Evolutionary conservation across 2,888 invertebrate species (phyloP), one percentile per base, ranked within the genome.

Genomic region (Microchrysa polita): DNA sequence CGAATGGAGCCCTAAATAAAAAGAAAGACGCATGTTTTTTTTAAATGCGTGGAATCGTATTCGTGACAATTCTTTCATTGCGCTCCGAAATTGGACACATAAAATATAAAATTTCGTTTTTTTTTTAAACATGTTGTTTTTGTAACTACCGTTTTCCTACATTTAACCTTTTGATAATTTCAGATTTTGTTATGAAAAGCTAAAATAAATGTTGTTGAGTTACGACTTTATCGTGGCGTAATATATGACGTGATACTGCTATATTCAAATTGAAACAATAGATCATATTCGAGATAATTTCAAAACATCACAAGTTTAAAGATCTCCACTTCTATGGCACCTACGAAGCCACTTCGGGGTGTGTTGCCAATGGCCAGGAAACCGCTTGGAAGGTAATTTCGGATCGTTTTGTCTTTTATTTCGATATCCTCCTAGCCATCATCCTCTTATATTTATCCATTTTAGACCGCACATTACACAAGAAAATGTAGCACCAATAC

Each of bases 301-400:
- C 5, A 42, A 40, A n/a, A 20, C 20, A 42, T 5, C 18, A 65
- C 10, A 4, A 18, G 5, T 22, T 20, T 1, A 42, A 18, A 53
- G 14, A 27, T 10, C 40, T 27, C n/a, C n/a, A 52, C 23, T 5
- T 34, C 40, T 16, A 84, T 84, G 84, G 83, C 84, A 79, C 82
- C 83, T 75, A 79, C 80, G 76, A 84, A 83, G 78, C 79, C 79
- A 78, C 80, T 81, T 77, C 82, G 83, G 77, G 55, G 55, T 40
- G 79, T 80, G 73, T 72, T 81, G 67, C 81, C 82, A 9, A 40
- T 80, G 74, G 77, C 81, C 44, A 79, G 81, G 16, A 84, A 81
- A 79, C 81, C 80, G 20, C 27, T 34, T 34, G 27, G 27, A 34
- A 34, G 27, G 27, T 34, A 34, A 34, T 7, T 34, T n/a, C n/a